Base-by-base conservation (phyloP, 2,888 invertebrate genomes). In the Embidobia sp. region DNA sequence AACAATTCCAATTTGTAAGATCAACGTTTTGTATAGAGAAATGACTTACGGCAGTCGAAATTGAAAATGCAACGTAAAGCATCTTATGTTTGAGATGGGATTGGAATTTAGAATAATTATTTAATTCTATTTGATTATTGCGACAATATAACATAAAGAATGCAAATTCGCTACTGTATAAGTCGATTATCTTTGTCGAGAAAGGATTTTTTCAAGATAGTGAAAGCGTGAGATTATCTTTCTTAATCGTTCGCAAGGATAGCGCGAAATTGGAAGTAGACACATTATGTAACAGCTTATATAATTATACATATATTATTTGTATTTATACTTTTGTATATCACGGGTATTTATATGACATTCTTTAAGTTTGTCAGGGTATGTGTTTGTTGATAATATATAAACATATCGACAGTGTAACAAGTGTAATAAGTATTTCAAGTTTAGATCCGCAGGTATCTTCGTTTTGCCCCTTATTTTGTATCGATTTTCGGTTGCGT, bases 391-490 rank as follows among this genome's bases (percentile, higher is more conserved):
- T 37, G 49, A 44, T 70, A 44, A 70, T 61, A 85, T 85, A 85
- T 86, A 86, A 87, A 88, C 86, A 86, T 88, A 87, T 85, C 70
- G 87, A 88, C 85, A 88, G 87, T 85, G 83, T 86, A 87, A 88
- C 87, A 87, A 87, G 85, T 86, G 83, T 84, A 83, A 85, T 85
- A 85, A 86, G 82, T 85, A 82, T 87, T 83, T 84, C 83, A 81
- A 84, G 84, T 82, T 82, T 70, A 82, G 81, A 82, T 83, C 82
- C 82, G 80, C 82, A 81, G 82, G 81, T 85, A 85, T 81, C 76
- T 69, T 72, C 78, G 63, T 75, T 75, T 77, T 8, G 53, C 55
- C 51, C 55, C 40, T 70, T 35, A 18, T 15, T 37, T 40, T 2
- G 10, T n/a, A 40, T 53, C 3, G 2, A 19, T 64, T 70, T 35